Evolutionary conservation across 2,797 vertebrate species (phyloP).

Genomic region (Danio aesculapii): DNA sequence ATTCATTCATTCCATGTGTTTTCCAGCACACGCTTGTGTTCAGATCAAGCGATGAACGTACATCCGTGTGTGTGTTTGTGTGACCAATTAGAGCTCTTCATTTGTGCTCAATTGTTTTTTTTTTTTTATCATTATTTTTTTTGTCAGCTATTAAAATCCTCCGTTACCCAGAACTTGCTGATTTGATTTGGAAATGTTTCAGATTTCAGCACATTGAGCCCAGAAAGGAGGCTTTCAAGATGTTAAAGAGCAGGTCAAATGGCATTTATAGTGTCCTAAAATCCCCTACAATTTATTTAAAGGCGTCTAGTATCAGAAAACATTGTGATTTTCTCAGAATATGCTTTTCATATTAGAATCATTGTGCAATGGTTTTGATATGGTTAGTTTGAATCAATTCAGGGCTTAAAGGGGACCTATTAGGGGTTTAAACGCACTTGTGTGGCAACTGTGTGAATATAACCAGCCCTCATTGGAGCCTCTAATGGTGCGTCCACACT

Average conservation of each 20-base stretch:
- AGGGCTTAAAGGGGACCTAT: no score
- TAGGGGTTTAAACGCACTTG: no score
- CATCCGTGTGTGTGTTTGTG: neutral
- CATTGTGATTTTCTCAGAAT: no score
- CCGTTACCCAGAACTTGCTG: slow-evolving; percentile 10
- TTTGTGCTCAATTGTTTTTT: slow-evolving; percentile 12
- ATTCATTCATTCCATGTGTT: neutral
- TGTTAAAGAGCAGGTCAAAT: neutral
- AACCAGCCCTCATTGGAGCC: no score
- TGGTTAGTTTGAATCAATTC: no score
- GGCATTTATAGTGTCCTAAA: no score
- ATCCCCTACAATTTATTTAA: no score
- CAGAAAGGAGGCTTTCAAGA: neutral
- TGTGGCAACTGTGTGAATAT: no score
- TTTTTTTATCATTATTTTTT: neutral
- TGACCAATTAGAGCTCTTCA: slow-evolving; percentile 21
- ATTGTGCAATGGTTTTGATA: no score
- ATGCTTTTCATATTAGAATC: no score
- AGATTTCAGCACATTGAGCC: neutral
- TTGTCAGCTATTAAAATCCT: slow-evolving; percentile 30
- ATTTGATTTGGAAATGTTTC: slow-evolving; percentile 10
- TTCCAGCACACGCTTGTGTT: neutral
- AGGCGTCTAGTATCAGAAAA: no score
- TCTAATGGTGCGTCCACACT: no score
- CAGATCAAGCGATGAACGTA: neutral